Percentiles rank a stretch among this genome's conserved stretches.
Evolutionary conservation across 1,140 invertebrate genomes (phyloP).

Genomic region (Drosophila malerkotliana): DNA sequence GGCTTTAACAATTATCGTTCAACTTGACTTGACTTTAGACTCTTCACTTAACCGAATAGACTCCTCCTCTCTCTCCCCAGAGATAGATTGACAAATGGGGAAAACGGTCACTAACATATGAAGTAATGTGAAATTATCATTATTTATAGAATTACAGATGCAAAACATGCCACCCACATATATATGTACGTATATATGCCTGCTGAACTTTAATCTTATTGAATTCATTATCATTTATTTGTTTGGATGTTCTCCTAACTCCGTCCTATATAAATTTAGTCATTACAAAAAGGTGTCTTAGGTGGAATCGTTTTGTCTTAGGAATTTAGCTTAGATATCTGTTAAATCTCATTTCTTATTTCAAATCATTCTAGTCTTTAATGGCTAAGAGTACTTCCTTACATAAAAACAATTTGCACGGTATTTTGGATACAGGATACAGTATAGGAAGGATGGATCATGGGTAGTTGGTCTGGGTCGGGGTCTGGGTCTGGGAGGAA

Average conservation of each 20-base stretch:
- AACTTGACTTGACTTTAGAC: slow-evolving; percentile 36
- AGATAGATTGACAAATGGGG: slow-evolving; percentile 9
- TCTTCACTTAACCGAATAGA: slow-evolving; percentile 25
- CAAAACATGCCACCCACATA: slow-evolving; percentile 57
- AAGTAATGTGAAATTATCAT: slow-evolving; percentile 8
- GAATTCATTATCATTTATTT: slow-evolving; percentile 44
- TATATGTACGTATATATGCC: slow-evolving; percentile 20
- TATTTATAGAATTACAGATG: slow-evolving; percentile 40
- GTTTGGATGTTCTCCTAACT: slow-evolving; percentile 44
- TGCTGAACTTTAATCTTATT: slow-evolving; percentile 46
- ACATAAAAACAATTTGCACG: slow-evolving; percentile 43
- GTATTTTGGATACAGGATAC: slow-evolving; percentile 22
- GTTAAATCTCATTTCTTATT: slow-evolving; percentile 67
- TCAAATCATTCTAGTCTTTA: slow-evolving; percentile 82
- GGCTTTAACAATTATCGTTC: slow-evolving; percentile 52
- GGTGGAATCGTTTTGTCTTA: slow-evolving; percentile 82
- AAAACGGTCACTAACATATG: slow-evolving; percentile 25
- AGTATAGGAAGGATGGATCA: slow-evolving; percentile 4
- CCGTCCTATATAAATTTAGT: slow-evolving; percentile 73
- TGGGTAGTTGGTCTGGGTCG: slow-evolving; percentile 1
- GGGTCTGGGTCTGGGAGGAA: neutral
- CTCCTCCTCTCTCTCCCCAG: slow-evolving; percentile 1
- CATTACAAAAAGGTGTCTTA: slow-evolving; percentile 80
- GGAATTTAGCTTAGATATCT: slow-evolving; percentile 82
- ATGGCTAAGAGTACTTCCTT: slow-evolving; percentile 64